Evolutionary conservation across 2,888 invertebrate species (phyloP), one percentile per base, ranked within the genome.

Genomic region (Eupithecia subumbrata): DNA sequence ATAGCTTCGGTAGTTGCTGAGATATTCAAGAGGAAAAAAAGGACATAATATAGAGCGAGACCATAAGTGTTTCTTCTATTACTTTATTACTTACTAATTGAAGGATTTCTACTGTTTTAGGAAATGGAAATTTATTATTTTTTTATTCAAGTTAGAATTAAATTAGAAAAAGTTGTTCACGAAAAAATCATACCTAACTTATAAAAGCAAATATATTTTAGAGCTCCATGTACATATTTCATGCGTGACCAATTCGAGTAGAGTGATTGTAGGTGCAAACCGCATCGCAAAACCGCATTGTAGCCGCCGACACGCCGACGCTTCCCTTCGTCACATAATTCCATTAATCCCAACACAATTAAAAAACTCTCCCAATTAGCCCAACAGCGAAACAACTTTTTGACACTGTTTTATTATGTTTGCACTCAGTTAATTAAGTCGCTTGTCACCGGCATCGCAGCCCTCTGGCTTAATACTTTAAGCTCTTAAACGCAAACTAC

Each of bases 401-500:
- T 83, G 85, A 85, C 85, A 84, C 81, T 80, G 83, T 84, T 87
- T 84, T 84, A 85, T 84, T 84, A 86, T 88, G 86, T 90, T 90
- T 89, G 86, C 86, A 82, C 84, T 84, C 82, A 85, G 86, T 91
- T 91, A 91, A 92, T 92, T 91, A 92, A 91, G 90, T 90, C 87
- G 85, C 91, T 91, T 90, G 91, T 91, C 89, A 89, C 85, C 86
- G 84, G 83, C 89, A 86, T 87, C 87, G 87, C 89, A 88, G 90
- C 88, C 83, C 60, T 86, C 79, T 84, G 82, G 87, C 88, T 89
- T 91, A 90, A 89, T 91, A 89, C 89, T 89, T 91, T 90, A 91
- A 92, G 90, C 90, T 88, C 85, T 90, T 91, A 89, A 90, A 90
- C 89, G 86, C 86, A 88, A 90, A 91, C 90, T 91, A 90, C 88